phyloP scores from a whole-genome alignment of 2,888 invertebrate species.

The Hoplodrina ambigua region DNA sequence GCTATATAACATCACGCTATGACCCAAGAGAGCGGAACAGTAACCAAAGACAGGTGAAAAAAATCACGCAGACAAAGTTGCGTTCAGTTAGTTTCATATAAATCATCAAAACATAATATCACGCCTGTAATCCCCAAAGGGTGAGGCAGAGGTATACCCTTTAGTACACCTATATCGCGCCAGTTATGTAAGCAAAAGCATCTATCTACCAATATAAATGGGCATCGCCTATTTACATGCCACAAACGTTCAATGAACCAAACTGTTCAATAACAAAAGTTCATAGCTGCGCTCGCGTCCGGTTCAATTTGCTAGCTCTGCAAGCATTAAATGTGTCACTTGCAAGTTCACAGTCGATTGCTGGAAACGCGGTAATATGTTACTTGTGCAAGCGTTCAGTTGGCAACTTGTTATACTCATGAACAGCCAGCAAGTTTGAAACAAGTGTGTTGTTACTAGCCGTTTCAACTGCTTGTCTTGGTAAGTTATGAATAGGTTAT shows the following conservation, averaged over 20 bases:
- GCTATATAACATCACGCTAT: too few species aligned
- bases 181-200: neutral
- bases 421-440: slow-evolving; percentile 40
- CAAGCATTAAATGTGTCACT: slow-evolving; percentile 49
- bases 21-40: too few species aligned
- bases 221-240: slow-evolving; percentile 9
- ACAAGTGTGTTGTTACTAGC: slow-evolving; percentile 26
- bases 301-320: slow-evolving; percentile 15
- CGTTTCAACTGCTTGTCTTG: slow-evolving; percentile 31
- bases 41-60: too few species aligned
- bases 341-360: slow-evolving; percentile 47
- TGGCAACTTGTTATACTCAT: slow-evolving; percentile 41
- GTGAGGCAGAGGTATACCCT: too few species aligned
- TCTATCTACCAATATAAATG: neutral
- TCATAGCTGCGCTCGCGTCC: slow-evolving; percentile 5
- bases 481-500: slow-evolving; percentile 18
- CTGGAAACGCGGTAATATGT: slow-evolving; percentile 47
- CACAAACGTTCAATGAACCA: slow-evolving; percentile 7
- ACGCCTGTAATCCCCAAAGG: too few species aligned
- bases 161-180: too few species aligned
- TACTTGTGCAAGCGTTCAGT: slow-evolving; percentile 41
- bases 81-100: too few species aligned
- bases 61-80: too few species aligned
- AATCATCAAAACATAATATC: too few species aligned
- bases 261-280: slow-evolving; percentile 24